These are phyloP conservation scores for Habroteleia sp. DNA, from an alignment of 2,888 invertebrate species.

Conservation along the genomic window DNA sequence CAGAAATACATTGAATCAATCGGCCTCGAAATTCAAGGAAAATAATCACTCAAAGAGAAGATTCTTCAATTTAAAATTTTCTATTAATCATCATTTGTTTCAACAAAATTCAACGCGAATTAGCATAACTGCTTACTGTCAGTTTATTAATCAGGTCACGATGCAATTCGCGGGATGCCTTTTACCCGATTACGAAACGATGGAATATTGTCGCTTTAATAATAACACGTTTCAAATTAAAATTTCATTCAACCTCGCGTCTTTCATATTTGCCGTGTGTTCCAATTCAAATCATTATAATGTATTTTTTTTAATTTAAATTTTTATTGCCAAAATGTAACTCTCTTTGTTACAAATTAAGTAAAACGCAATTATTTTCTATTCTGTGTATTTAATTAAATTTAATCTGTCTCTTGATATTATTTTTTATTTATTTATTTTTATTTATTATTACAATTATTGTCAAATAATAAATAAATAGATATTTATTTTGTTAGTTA, in stretches of 20 bases:
- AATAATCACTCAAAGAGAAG: constrained; percentile 49
- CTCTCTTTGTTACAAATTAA: too few species aligned
- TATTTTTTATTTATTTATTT: too few species aligned
- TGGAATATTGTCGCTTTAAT: constrained; percentile 5
- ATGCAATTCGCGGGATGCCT: constrained; percentile 18
- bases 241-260: constrained; percentile 2
- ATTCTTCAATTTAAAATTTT: constrained; percentile 36
- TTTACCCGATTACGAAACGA: constrained; percentile 24
- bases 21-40: constrained; percentile 62
- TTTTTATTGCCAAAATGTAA: too few species aligned
- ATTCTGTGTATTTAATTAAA: too few species aligned
- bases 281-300: constrained; percentile 4
- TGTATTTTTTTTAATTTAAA: constrained; percentile 11
- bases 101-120: constrained; percentile 11
- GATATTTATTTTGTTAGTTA: too few species aligned
- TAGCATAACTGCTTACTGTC: constrained; percentile 23
- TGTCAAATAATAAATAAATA: too few species aligned
- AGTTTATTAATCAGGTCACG: constrained; percentile 44
- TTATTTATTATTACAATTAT: too few species aligned
- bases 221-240: constrained; percentile 14
- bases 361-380: too few species aligned
- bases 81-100: constrained; percentile 16
- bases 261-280: neutral
- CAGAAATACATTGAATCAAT: constrained; percentile 61
- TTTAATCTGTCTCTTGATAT: too few species aligned